phyloP scores from a whole-genome alignment of 2,113 vertebrate species.

The Antigone vipio region DNA sequence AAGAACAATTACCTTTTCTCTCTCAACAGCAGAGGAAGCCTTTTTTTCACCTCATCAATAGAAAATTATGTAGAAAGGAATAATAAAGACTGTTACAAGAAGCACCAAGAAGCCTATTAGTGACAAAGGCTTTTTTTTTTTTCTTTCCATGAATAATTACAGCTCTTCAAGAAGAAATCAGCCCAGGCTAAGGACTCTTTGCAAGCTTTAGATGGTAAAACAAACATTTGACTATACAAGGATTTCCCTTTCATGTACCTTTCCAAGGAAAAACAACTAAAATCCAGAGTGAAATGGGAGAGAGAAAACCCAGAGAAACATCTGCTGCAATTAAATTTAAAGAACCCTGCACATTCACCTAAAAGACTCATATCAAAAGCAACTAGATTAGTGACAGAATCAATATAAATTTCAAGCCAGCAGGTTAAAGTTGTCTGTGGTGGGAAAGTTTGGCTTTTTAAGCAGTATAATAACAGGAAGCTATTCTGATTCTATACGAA shows the following conservation, averaged over 20 bases:
- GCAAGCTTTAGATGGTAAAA: slow-evolving; percentile 64
- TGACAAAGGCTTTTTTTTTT: slow-evolving; percentile 69
- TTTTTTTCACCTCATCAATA: slow-evolving; percentile 71
- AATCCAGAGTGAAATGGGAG: slow-evolving; percentile 41
- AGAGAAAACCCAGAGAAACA: slow-evolving; percentile 53
- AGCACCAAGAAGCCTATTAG: slow-evolving; percentile 69
- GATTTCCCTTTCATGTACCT: slow-evolving; percentile 71
- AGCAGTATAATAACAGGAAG: neutral
- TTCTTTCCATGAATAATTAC: slow-evolving; percentile 68
- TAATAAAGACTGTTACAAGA: slow-evolving; percentile 67
- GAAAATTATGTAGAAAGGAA: slow-evolving; percentile 68
- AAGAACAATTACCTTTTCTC: slow-evolving; percentile 70
- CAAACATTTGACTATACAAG: slow-evolving; percentile 73
- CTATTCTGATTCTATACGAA: neutral
- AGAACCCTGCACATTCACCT: slow-evolving; percentile 33
- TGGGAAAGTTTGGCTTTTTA: neutral
- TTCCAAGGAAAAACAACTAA: slow-evolving; percentile 57
- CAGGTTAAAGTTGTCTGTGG: neutral
- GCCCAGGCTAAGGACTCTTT: slow-evolving; percentile 34
- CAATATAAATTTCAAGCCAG: slow-evolving; percentile 1
- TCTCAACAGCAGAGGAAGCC: slow-evolving; percentile 53
- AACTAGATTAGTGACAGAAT: neutral
- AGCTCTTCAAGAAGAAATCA: slow-evolving; percentile 66
- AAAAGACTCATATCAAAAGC: neutral
- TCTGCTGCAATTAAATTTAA: slow-evolving; percentile 54